Evolutionary conservation across 2,113 vertebrate species (phyloP).

Genomic region (Proterorhinus semilunaris): DNA sequence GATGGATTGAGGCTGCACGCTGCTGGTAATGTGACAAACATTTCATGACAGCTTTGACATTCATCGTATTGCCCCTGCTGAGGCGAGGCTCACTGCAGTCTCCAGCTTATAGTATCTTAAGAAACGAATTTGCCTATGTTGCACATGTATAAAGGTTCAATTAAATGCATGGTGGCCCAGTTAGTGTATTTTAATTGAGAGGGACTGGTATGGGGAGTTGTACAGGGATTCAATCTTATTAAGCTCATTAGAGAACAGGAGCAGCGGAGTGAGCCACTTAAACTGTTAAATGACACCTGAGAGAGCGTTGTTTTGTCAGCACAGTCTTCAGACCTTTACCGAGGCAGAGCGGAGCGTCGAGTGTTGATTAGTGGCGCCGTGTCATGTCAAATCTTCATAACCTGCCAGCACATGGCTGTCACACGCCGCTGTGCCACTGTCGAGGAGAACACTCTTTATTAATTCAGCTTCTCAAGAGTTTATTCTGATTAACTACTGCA

Average conservation of each 20-base stretch:
- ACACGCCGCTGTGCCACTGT: background rate
- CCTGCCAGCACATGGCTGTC: slow-evolving; percentile 8
- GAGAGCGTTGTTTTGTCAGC: slow-evolving; percentile 25
- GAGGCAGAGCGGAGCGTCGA: slow-evolving; percentile 3
- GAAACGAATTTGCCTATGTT: background rate
- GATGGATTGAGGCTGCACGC: slow-evolving; percentile 24
- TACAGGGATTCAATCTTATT: slow-evolving; percentile 29
- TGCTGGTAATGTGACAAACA: slow-evolving; percentile 15
- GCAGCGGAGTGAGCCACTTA: slow-evolving; percentile 21
- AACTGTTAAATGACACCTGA: slow-evolving; percentile 16
- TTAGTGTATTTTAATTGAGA: background rate
- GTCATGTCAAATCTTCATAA: slow-evolving; percentile 25
- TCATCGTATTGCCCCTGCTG: slow-evolving; percentile 5
- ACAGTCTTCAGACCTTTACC: slow-evolving; percentile 22
- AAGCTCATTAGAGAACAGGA: slow-evolving; percentile 35
- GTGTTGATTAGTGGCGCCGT: slow-evolving; percentile 24
- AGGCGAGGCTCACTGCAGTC: background rate
- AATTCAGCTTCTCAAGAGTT: background rate
- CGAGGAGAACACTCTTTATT: background rate
- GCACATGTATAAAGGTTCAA: slow-evolving; percentile 1
- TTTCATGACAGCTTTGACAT: slow-evolving; percentile 20
- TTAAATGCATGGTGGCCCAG: slow-evolving; percentile 10
- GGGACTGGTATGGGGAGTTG: slow-evolving; percentile 16
- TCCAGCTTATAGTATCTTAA: background rate
- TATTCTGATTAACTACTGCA: background rate